phyloP scores from a whole-genome alignment of 2,113 vertebrate species.

The Boleophthalmus pectinirostris region DNA sequence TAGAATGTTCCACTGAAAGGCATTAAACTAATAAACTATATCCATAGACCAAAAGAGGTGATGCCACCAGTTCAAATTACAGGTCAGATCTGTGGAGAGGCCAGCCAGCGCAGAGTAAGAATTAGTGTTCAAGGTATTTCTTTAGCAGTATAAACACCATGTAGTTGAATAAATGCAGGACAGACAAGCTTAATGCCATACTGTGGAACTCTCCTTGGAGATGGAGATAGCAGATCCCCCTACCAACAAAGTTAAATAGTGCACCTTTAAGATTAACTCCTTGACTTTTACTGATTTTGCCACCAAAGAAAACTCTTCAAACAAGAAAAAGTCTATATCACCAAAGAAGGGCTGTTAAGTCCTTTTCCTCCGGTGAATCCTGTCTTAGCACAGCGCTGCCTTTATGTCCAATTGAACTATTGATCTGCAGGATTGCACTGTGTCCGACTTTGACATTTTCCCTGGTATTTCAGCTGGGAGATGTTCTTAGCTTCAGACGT shows the following conservation, averaged over 20 bases:
- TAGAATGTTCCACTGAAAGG: neutral
- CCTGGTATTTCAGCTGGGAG: constrained; percentile 67
- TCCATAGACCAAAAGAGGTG: neutral
- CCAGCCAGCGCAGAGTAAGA: neutral
- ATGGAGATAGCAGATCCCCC: neutral
- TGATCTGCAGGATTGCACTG: constrained; percentile 64
- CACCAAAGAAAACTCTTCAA: neutral
- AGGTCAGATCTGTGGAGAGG: neutral
- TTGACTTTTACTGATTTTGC: neutral
- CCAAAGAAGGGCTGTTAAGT: neutral
- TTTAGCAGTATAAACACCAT: neutral
- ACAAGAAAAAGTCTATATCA: constrained; percentile 2
- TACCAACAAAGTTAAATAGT: neutral
- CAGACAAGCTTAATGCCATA: neutral
- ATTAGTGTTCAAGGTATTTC: neutral
- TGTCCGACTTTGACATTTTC: constrained; percentile 70
- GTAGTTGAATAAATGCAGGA: neutral
- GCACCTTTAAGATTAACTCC: neutral
- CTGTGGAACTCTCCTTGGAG: too few species aligned
- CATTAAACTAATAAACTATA: neutral
- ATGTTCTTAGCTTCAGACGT: constrained; percentile 60
- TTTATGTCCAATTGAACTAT: constrained; percentile 75
- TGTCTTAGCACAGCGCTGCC: constrained; percentile 27
- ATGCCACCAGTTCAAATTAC: neutral
- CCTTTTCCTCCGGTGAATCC: constrained; percentile 5